phyloP scores from a whole-genome alignment of 2,888 invertebrate species.

The Heliconius ismenius region DNA sequence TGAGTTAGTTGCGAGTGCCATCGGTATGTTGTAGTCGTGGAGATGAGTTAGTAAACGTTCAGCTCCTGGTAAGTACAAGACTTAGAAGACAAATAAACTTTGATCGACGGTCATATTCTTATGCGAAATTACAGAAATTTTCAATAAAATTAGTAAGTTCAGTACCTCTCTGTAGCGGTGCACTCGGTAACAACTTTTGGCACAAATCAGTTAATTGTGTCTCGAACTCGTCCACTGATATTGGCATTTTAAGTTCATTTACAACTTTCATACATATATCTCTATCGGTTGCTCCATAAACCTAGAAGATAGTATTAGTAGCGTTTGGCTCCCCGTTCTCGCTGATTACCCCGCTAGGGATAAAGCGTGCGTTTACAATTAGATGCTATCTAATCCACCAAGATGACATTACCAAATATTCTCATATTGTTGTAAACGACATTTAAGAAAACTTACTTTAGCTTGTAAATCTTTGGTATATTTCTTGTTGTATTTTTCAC shows the following conservation, averaged over 20 bases:
- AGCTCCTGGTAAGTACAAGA: slow-evolving; percentile 81
- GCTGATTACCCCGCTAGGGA: too few species aligned
- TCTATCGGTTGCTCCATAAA: slow-evolving; percentile 59
- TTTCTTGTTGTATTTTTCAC: slow-evolving; percentile 55
- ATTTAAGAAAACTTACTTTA: slow-evolving; percentile 47
- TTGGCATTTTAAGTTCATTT: slow-evolving; percentile 81
- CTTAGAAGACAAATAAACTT: too few species aligned
- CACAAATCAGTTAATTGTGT: slow-evolving; percentile 71
- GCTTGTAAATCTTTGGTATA: slow-evolving; percentile 55
- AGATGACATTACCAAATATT: neutral
- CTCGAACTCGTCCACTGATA: slow-evolving; percentile 83
- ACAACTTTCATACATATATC: slow-evolving; percentile 78
- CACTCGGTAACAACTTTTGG: slow-evolving; percentile 75
- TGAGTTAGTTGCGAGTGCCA: slow-evolving; percentile 93
- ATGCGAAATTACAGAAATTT: too few species aligned
- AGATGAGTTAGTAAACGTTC: slow-evolving; percentile 88
- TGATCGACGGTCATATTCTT: too few species aligned
- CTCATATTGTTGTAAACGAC: neutral
- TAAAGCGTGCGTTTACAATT: too few species aligned
- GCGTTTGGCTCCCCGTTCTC: too few species aligned
- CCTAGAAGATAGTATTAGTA: slow-evolving; percentile 52
- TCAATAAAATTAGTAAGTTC: neutral
- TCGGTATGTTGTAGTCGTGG: slow-evolving; percentile 86
- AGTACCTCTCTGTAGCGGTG: slow-evolving; percentile 61
- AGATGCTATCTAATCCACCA: neutral